Percentiles rank a stretch among this genome's conserved stretches.
phyloP scores from a whole-genome alignment of 2,113 vertebrate genomes.

The Rhynchomys soricoides region DNA sequence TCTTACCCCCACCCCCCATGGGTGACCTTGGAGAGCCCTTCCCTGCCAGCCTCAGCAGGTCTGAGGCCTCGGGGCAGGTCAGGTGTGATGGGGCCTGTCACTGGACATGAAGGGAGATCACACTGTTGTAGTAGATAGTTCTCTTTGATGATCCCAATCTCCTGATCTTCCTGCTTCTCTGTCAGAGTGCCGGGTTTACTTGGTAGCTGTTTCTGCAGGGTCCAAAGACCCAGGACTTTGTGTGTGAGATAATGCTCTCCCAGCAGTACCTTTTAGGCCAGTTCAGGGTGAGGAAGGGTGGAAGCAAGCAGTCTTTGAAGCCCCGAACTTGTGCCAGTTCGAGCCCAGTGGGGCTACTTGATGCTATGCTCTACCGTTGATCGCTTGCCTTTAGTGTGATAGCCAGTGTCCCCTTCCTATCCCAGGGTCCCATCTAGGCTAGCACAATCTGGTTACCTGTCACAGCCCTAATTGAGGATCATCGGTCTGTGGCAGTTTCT shows the following conservation, averaged over 20 bases:
- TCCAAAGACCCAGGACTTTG: neutral
- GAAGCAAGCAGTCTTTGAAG: neutral
- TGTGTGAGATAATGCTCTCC: no score
- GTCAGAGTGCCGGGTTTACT: neutral
- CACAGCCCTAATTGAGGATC: neutral
- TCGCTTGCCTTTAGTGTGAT: neutral
- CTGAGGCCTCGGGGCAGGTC: neutral
- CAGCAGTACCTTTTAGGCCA: neutral
- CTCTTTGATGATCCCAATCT: neutral
- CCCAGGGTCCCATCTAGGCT: neutral
- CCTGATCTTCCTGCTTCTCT: neutral
- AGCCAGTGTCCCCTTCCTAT: neutral
- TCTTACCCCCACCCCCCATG: neutral
- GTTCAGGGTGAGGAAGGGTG: neutral
- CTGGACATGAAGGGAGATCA: neutral
- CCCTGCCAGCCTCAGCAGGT: neutral
- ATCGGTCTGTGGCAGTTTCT: neutral
- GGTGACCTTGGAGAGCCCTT: neutral
- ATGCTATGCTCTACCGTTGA: fast-evolving
- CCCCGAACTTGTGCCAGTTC: neutral
- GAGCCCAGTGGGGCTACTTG: neutral
- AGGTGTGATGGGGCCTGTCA: neutral
- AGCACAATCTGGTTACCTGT: neutral
- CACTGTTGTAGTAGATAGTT: neutral
- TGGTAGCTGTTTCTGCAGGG: neutral